These are phyloP conservation scores for Leistus spinibarbis DNA, from an alignment of 2,888 invertebrate genomes.

Conservation along the genomic window DNA sequence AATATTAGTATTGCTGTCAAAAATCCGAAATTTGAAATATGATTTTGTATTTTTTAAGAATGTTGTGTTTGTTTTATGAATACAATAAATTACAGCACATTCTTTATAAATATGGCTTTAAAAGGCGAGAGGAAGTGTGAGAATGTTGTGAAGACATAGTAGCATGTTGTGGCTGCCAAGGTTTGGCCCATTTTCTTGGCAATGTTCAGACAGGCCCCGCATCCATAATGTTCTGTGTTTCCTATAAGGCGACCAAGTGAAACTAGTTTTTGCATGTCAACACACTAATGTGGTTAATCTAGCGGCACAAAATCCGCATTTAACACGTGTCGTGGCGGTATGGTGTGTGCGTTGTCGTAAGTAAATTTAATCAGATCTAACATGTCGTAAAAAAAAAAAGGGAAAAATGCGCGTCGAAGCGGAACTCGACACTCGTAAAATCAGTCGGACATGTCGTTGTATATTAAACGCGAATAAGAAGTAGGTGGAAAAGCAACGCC, in stretches of 20 bases:
- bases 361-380: conserved; percentile 36
- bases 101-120: background rate
- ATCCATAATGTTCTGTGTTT: too few relatives aligned
- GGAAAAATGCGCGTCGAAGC: conserved; percentile 10
- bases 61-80: too few relatives aligned
- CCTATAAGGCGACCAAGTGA: conserved; percentile 7
- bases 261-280: conserved; percentile 28
- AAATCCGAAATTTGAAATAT: too few relatives aligned
- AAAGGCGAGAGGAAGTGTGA: background rate
- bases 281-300: conserved; percentile 33
- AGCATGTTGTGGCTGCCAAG: background rate
- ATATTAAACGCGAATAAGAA: conserved; percentile 24
- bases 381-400: conserved; percentile 36
- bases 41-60: too few relatives aligned
- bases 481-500: background rate
- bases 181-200: background rate
- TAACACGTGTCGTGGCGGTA: conserved; percentile 28
- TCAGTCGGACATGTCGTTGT: conserved; percentile 31
- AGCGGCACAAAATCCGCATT: conserved; percentile 34
- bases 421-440: conserved; percentile 32
- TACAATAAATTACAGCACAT: too few relatives aligned
- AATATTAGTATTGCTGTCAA: too few relatives aligned
- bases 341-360: conserved; percentile 12
- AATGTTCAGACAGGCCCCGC: background rate
- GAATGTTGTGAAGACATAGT: background rate